A percentile compares a stretch with the other conserved stretches of the same genome.
Evolutionary conservation across 2,797 vertebrate genomes (phyloP).

Genomic region (Crossoptilon crossoptilon): DNA sequence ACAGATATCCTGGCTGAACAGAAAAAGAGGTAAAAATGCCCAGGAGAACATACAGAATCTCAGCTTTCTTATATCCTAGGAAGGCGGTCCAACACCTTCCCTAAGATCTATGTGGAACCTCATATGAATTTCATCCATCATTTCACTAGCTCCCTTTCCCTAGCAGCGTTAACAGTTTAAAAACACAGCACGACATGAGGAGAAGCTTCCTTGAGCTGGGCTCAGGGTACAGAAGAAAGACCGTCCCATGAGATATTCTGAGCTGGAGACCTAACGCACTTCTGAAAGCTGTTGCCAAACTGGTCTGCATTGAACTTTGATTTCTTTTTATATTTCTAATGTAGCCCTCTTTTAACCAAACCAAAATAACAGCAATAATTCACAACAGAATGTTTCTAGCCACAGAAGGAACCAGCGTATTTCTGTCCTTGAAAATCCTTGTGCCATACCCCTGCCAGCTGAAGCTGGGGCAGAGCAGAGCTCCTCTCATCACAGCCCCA

Average conservation of each 20-base stretch:
- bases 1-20: background rate
- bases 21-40: background rate
- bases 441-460: background rate
- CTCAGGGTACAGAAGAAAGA: background rate
- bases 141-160: background rate
- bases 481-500: no score
- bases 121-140: background rate
- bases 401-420: background rate
- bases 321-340: background rate
- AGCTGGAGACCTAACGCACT: background rate
- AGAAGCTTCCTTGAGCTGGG: background rate
- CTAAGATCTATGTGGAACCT: background rate
- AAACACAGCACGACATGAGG: background rate
- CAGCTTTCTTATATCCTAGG: background rate
- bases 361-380: background rate
- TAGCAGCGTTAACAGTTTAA: background rate
- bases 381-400: background rate
- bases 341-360: background rate
- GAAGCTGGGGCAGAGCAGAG: background rate
- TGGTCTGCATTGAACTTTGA: background rate
- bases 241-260: background rate
- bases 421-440: background rate
- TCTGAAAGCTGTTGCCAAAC: background rate
- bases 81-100: background rate
- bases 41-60: background rate